A percentile compares a stretch with the other conserved stretches of the same genome.
Conservation (phyloP, 2,888 invertebrate species). For the Syrphus vitripennis region DNA sequence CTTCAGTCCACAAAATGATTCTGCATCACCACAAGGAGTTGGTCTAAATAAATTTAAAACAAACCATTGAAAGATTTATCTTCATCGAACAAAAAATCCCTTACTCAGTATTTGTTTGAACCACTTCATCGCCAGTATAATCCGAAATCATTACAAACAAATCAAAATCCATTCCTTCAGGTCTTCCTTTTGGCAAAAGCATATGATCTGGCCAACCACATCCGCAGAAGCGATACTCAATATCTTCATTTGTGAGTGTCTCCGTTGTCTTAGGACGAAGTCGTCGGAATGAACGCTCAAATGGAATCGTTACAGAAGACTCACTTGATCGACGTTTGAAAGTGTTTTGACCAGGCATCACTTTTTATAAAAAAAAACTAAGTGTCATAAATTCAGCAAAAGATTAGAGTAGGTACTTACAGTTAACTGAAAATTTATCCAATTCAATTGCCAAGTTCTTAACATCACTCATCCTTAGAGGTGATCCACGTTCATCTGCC, state of each 20-base stretch:
- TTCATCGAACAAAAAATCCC: not conserved
- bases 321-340: slow-evolving; percentile 86
- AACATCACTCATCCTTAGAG: slow-evolving; percentile 83
- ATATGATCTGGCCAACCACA: slow-evolving; percentile 94
- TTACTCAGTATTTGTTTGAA: slow-evolving; percentile 48
- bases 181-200: slow-evolving; percentile 87
- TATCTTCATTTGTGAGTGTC: slow-evolving; percentile 10
- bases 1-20: slow-evolving; percentile 87
- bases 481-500: slow-evolving; percentile 84
- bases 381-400: not conserved
- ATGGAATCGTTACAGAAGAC: slow-evolving; percentile 91
- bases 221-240: slow-evolving; percentile 85
- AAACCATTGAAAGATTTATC: too few species aligned
- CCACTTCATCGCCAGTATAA: slow-evolving; percentile 83
- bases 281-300: slow-evolving; percentile 85
- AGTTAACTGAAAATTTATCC: slow-evolving; percentile 85
- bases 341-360: slow-evolving; percentile 86
- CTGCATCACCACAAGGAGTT: slow-evolving; percentile 84
- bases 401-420: too few species aligned
- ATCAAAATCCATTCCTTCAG: slow-evolving; percentile 85
- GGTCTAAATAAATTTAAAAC: too few species aligned
- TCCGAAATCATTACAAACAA: slow-evolving; percentile 91
- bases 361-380: slow-evolving; percentile 80
- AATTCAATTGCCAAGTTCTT: slow-evolving; percentile 85
- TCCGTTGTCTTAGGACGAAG: not conserved